phyloP scores from a whole-genome alignment of 2,113 vertebrate species.

The Delphinapterus leucas region DNA sequence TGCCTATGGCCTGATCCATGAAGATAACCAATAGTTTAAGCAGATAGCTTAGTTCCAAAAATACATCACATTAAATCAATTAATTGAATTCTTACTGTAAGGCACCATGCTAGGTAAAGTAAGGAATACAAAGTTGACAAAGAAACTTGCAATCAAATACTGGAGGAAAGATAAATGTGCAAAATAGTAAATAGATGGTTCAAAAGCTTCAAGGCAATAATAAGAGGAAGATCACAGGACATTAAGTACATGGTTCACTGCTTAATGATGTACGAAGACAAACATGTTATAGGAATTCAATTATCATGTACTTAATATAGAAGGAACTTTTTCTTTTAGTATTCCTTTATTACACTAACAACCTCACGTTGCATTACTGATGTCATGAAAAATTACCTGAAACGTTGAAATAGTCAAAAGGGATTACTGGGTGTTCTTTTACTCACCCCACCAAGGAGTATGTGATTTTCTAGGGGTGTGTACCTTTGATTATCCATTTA shows the following conservation, averaged over 20 bases:
- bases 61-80: constrained; percentile 16
- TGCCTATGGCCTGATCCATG: background rate
- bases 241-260: background rate
- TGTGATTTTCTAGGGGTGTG: background rate
- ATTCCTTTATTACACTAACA: background rate
- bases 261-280: background rate
- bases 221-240: constrained; percentile 35
- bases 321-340: constrained; percentile 18
- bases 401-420: constrained; percentile 3
- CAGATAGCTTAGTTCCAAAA: background rate
- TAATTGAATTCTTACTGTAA: constrained; percentile 28
- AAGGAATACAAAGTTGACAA: background rate
- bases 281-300: constrained; percentile 28
- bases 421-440: background rate
- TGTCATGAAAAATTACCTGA: constrained; percentile 26
- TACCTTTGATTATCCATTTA: background rate
- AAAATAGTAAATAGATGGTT: background rate
- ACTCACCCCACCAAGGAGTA: background rate
- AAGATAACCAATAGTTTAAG: constrained; percentile 8
- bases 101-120: background rate
- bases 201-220: constrained; percentile 17
- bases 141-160: background rate
- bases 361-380: background rate
- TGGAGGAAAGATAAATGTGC: background rate
- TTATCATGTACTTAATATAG: background rate